A percentile compares a stretch with the other conserved stretches of the same genome.
phyloP scores from a whole-genome alignment of 2,797 vertebrate species.

The Oreochromis grahami region DNA sequence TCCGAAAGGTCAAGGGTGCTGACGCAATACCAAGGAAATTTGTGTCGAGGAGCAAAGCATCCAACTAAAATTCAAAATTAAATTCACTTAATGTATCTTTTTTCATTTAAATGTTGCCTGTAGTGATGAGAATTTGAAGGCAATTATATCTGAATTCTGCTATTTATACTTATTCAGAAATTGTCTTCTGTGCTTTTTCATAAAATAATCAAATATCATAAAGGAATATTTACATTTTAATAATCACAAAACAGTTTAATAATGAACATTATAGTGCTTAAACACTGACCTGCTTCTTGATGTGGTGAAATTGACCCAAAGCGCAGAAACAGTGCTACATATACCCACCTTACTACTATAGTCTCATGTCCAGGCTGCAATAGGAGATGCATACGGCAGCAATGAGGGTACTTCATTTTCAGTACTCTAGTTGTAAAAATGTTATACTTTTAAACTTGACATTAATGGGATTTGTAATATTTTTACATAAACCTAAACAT shows the following conservation, averaged over 20 bases:
- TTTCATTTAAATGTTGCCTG: neutral
- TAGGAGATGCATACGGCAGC: neutral
- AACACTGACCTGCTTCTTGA: neutral
- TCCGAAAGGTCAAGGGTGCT: neutral
- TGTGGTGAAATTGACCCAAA: neutral
- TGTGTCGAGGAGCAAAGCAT: neutral
- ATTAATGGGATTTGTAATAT: slow-evolving; percentile 1
- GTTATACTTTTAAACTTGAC: neutral
- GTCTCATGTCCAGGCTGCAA: neutral
- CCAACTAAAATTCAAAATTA: neutral
- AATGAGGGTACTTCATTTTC: neutral
- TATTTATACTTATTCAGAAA: neutral
- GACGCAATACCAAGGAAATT: neutral
- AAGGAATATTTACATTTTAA: neutral
- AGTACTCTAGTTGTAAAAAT: neutral
- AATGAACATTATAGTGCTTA: neutral
- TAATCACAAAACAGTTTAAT: neutral
- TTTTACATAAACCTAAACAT: neutral
- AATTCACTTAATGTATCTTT: neutral
- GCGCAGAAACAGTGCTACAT: neutral
- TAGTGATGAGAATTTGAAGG: neutral
- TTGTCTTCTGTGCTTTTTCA: neutral
- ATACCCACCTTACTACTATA: neutral
- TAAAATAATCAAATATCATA: neutral
- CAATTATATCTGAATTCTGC: neutral